Conservation (phyloP, 2,113 vertebrate species). For the Myrmophylax atrothorax region DNA sequence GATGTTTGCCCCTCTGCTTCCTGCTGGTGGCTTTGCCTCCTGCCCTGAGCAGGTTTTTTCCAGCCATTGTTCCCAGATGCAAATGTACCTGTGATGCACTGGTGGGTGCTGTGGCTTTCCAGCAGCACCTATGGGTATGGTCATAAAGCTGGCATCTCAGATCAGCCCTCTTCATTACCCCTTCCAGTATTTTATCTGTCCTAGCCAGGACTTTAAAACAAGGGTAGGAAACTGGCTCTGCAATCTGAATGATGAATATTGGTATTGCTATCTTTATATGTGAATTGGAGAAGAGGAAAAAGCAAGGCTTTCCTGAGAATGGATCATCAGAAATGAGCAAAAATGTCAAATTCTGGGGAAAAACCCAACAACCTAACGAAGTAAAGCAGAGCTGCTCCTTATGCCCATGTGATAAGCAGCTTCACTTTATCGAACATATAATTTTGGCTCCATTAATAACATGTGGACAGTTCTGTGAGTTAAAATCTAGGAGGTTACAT, state of each 20-base stretch:
- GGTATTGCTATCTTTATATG: neutral
- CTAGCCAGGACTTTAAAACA: neutral
- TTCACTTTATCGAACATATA: neutral
- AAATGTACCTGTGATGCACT: neutral
- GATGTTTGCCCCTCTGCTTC: neutral
- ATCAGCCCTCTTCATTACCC: neutral
- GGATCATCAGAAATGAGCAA: neutral
- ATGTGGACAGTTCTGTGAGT: neutral
- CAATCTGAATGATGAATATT: neutral
- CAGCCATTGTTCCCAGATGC: fast-evolving
- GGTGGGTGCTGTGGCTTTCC: neutral
- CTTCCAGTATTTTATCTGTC: neutral
- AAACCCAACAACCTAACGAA: neutral
- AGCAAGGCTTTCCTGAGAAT: neutral
- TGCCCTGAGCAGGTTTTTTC: neutral
- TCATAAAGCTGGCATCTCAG: neutral
- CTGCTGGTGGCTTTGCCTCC: neutral
- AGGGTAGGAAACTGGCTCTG: neutral
- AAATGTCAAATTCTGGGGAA: neutral
- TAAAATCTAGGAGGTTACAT: neutral
- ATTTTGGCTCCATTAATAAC: neutral
- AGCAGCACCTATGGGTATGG: fast-evolving
- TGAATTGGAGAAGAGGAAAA: neutral
- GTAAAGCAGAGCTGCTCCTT: neutral
- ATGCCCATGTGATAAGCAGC: fast-evolving